phyloP scores from a whole-genome alignment of 2,888 invertebrate species.

The Ectobius pallidus region DNA sequence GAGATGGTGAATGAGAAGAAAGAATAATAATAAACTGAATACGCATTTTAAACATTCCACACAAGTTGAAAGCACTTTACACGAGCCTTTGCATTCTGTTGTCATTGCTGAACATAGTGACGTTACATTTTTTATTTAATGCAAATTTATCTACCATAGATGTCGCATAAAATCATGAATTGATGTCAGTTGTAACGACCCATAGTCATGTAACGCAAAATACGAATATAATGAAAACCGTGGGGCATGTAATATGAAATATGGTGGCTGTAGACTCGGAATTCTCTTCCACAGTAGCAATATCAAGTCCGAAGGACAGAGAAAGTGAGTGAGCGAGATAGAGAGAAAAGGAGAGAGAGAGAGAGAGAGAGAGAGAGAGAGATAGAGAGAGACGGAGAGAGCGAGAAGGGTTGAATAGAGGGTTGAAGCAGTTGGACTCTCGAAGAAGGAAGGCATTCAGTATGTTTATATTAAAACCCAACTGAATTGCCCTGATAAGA shows the following conservation, averaged over 20 bases:
- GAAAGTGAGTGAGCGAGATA: background rate
- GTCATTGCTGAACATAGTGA: too few relatives aligned
- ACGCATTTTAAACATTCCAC: too few relatives aligned
- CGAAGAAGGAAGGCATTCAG: background rate
- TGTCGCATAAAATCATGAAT: background rate
- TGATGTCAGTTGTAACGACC: background rate
- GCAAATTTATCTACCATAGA: background rate
- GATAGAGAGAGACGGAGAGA: too few relatives aligned
- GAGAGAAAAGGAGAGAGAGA: too few relatives aligned
- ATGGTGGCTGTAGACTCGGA: background rate
- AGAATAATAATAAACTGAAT: too few relatives aligned
- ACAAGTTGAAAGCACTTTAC: too few relatives aligned
- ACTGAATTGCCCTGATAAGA: constrained; percentile 10
- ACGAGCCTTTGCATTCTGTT: too few relatives aligned
- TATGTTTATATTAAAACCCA: constrained; percentile 13
- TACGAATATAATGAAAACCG: background rate
- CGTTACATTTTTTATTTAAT: background rate
- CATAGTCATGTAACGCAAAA: background rate
- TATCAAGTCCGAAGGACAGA: background rate
- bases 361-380: too few relatives aligned
- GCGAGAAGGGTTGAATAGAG: too few relatives aligned
- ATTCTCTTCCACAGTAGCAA: background rate
- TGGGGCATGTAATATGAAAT: background rate
- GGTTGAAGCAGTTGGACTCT: too few relatives aligned
- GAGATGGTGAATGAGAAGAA: too few relatives aligned